Conservation (phyloP, 2,113 vertebrate genomes). For the Nymphicus hollandicus region DNA sequence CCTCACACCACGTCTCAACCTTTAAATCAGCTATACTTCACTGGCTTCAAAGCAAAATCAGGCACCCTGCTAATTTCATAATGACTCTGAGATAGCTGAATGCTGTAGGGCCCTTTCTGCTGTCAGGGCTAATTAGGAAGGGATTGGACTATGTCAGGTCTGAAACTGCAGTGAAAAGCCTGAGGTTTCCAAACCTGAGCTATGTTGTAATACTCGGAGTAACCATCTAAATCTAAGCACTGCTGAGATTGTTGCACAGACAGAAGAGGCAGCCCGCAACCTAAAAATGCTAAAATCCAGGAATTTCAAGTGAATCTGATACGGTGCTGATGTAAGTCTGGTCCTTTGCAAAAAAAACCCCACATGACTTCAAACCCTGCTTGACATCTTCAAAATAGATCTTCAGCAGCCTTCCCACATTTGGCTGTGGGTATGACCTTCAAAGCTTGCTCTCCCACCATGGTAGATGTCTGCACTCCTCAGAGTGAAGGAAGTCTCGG, state of each 20-base stretch:
- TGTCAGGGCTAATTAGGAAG: conserved; percentile 39
- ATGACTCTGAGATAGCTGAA: background rate
- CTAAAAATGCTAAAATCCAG: background rate
- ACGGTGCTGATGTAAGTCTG: background rate
- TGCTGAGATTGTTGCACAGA: background rate
- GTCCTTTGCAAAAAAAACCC: accelerated
- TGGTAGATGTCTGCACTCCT: background rate
- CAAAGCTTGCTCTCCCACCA: background rate
- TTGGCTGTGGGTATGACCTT: background rate
- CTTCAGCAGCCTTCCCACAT: background rate
- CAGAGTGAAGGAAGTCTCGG: accelerated
- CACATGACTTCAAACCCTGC: background rate
- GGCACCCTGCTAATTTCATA: conserved; percentile 39
- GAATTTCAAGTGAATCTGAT: background rate
- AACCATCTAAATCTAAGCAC: background rate
- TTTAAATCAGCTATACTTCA: background rate
- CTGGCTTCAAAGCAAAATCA: background rate
- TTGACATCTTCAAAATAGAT: background rate
- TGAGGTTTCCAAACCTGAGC: background rate
- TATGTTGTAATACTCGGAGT: background rate
- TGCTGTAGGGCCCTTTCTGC: background rate
- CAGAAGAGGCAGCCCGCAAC: background rate
- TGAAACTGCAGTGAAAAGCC: background rate
- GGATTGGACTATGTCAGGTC: background rate
- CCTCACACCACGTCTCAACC: background rate